A percentile compares a stretch with the other conserved stretches of the same genome.
Conservation (phyloP, 2,888 invertebrate species). For the Mimumesa dahlbomi region DNA sequence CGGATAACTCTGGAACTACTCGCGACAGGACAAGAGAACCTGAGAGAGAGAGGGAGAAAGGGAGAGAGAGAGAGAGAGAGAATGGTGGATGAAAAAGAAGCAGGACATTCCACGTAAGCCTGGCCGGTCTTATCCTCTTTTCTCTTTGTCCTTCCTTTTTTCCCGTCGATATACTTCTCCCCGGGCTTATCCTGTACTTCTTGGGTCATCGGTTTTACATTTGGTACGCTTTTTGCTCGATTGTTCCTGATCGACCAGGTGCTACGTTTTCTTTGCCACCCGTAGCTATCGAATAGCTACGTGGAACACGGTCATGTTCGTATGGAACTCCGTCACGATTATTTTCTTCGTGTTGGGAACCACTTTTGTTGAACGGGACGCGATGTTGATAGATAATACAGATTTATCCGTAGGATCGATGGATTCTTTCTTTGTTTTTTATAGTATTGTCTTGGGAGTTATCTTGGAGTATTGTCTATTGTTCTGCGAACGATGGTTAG, state of each 20-base stretch:
- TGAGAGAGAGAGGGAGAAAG: not conserved
- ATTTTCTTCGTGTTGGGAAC: too few relatives aligned
- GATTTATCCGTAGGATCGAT: too few relatives aligned
- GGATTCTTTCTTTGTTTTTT: too few relatives aligned
- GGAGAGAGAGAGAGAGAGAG: not conserved
- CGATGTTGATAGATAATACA: too few relatives aligned
- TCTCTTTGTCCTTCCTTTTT: not conserved
- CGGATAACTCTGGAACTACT: constrained; percentile 23
- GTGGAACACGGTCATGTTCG: too few relatives aligned
- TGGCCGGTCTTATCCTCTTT: constrained; percentile 14
- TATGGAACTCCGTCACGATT: too few relatives aligned
- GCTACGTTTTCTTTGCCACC: not conserved
- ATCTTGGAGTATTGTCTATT: too few relatives aligned
- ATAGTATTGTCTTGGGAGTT: too few relatives aligned
- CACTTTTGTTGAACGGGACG: too few relatives aligned
- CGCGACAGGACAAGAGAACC: constrained; percentile 18
- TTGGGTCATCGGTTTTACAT: constrained; percentile 29
- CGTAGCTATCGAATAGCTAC: too few relatives aligned
- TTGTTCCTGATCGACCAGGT: constrained; percentile 9
- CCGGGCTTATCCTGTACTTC: constrained; percentile 12
- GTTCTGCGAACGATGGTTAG: too few relatives aligned
- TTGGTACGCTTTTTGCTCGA: constrained; percentile 5
- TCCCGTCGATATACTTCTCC: constrained; percentile 2
- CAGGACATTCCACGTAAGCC: constrained; percentile 2
- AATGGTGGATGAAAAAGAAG: not conserved